These are phyloP conservation scores for Argyra leucocephala DNA, from an alignment of 2,888 invertebrate species.

Conservation along the genomic window DNA sequence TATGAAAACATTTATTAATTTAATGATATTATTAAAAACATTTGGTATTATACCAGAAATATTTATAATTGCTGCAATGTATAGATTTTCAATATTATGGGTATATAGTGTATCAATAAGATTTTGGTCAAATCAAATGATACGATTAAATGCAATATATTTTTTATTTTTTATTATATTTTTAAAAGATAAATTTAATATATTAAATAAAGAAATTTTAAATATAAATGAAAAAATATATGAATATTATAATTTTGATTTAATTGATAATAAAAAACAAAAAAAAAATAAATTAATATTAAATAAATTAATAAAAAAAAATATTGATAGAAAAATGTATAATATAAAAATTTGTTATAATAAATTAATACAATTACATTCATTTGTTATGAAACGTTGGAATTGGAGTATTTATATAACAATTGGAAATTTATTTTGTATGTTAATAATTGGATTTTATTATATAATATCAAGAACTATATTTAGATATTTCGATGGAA, in stretches of 20 bases:
- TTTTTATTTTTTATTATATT: constrained; percentile 8
- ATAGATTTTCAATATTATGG: not conserved
- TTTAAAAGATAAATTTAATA: not conserved
- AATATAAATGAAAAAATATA: not conserved
- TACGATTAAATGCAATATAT: not conserved
- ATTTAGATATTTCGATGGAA: not conserved
- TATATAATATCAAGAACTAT: not conserved
- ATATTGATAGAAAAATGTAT: not conserved
- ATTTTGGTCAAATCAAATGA: constrained; percentile 8
- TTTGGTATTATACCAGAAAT: not conserved
- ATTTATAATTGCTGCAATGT: not conserved
- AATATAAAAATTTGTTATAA: not conserved
- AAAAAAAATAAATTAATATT: not conserved
- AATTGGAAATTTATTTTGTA: constrained; percentile 1
- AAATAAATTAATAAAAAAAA: not conserved
- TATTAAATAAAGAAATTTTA: not conserved
- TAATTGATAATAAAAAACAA: too few species aligned
- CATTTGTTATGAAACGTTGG: not conserved
- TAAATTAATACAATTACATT: not conserved
- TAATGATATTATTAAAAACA: not conserved
- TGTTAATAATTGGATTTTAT: constrained; percentile 1
- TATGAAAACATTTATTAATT: not conserved
- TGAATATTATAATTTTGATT: too few species aligned
- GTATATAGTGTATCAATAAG: not conserved
- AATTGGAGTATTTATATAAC: not conserved